Percentiles rank a stretch among this genome's conserved stretches.
Conservation (phyloP, 2,888 invertebrate species). For the Parthenolecanium corni region DNA sequence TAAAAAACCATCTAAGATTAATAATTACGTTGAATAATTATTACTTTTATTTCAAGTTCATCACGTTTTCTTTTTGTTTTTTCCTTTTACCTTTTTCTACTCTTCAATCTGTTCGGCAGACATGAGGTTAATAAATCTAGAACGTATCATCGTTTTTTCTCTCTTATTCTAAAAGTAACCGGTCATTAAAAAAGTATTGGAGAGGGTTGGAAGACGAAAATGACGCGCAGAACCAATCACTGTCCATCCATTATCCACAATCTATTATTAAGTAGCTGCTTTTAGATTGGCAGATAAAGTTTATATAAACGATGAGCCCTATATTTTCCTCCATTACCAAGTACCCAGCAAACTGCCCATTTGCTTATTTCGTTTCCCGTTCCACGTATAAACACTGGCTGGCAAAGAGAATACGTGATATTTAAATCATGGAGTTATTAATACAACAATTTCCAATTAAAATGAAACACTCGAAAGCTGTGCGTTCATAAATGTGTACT, state of each 20-base stretch:
- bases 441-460: neutral
- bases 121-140: slow-evolving; percentile 20
- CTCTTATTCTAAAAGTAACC: slow-evolving; percentile 8
- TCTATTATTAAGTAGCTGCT: slow-evolving; percentile 26
- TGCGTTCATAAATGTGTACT: neutral
- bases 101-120: slow-evolving; percentile 22
- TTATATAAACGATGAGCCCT: neutral
- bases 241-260: slow-evolving; percentile 21
- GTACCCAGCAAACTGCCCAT: neutral
- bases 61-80: neutral
- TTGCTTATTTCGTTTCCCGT: too few relatives aligned
- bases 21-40: slow-evolving; percentile 25
- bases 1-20: slow-evolving; percentile 19
- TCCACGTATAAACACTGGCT: too few relatives aligned
- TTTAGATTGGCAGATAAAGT: slow-evolving; percentile 25
- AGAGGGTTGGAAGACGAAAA: slow-evolving; percentile 20
- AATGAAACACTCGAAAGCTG: neutral
- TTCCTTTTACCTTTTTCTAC: neutral
- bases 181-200: slow-evolving; percentile 15
- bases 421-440: neutral
- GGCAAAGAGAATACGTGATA: too few relatives aligned
- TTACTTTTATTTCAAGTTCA: slow-evolving; percentile 26
- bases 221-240: slow-evolving; percentile 25
- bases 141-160: slow-evolving; percentile 21
- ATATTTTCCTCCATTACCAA: slow-evolving; percentile 13